Evolutionary conservation across 2,113 vertebrate genomes (phyloP).

Genomic region (Empidonax traillii): DNA sequence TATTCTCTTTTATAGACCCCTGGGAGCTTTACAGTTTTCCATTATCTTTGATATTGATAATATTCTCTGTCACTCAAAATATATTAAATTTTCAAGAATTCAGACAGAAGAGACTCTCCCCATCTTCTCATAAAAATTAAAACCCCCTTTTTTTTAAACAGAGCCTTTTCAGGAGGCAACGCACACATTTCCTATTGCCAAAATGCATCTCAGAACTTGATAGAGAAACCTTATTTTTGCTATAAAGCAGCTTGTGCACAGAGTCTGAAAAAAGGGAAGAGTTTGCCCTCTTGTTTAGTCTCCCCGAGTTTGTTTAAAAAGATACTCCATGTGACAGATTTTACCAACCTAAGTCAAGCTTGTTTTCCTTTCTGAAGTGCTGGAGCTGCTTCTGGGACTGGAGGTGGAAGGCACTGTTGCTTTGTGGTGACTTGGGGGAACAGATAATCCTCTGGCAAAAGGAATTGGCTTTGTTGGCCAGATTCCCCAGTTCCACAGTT

Average conservation of each 20-base stretch:
- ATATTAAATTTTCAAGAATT: background rate
- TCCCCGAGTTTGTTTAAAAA: background rate
- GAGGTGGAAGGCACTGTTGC: background rate
- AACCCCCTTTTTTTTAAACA: background rate
- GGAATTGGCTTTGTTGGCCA: background rate
- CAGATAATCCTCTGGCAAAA: conserved; percentile 44
- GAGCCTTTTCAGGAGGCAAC: background rate
- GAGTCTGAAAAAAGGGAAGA: background rate
- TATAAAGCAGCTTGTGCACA: background rate
- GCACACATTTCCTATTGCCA: background rate
- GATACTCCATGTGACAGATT: background rate
- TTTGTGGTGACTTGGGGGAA: background rate
- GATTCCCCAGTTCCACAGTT: background rate
- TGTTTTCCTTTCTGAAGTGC: background rate
- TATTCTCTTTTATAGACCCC: background rate
- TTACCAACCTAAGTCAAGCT: background rate
- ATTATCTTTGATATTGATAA: background rate
- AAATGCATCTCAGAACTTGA: background rate
- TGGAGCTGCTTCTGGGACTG: background rate
- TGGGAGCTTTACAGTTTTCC: background rate
- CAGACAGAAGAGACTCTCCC: background rate
- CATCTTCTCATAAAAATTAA: background rate
- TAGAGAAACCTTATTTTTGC: background rate
- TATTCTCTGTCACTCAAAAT: background rate
- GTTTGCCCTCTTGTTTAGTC: background rate